Base-by-base conservation (phyloP, 1,140 invertebrate species). In the Drosophila biarmipes region DNA sequence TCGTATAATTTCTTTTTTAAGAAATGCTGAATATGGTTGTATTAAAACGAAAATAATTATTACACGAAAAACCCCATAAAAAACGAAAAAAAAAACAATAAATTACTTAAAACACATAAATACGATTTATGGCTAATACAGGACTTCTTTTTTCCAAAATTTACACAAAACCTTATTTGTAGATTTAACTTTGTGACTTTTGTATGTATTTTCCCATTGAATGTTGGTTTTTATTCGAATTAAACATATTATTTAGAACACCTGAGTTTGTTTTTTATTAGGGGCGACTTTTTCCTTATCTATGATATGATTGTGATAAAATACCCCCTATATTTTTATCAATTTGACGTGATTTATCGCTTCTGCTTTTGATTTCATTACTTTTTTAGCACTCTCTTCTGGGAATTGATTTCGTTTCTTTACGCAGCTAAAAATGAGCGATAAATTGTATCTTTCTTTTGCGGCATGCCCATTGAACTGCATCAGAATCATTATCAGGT, bases 21-120 rank as follows among this genome's bases (percentile, higher is more conserved):
- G 84, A 77, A 73, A 56, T 68, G 73, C 67, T 84, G 59, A 77
- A 82, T 78, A 84, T 77, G 84, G 85, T 90, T 87, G 84, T 84
- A 87, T 73, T 61, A 72, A 73, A 48, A 49, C 56, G 31, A 38
- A 49, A 27, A 35, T 37, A 53, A 42, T 11, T 56, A 46, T 42
- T 21, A 42, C 49, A 67, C 19, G 48, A 57, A 61, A 62, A 64
- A 54, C 38, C 4, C n/a, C 4, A 34, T 17, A 51, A 56, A 63
- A 37, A 49, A 61, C 4, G 24, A 21, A 51, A 56, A 63, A 37
- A 49, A 61, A 21, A 42, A 55, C 8, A 59, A 76, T 61, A 77
- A 77, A 69, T 53, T 42, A 62, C 51, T 19, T 62, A 40, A 63
- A 54, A 59, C 31, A 37, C 42, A 64, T 54, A 54, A 76, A 61